Conservation (phyloP, 1,140 invertebrate species). For the Drosophila orena region DNA sequence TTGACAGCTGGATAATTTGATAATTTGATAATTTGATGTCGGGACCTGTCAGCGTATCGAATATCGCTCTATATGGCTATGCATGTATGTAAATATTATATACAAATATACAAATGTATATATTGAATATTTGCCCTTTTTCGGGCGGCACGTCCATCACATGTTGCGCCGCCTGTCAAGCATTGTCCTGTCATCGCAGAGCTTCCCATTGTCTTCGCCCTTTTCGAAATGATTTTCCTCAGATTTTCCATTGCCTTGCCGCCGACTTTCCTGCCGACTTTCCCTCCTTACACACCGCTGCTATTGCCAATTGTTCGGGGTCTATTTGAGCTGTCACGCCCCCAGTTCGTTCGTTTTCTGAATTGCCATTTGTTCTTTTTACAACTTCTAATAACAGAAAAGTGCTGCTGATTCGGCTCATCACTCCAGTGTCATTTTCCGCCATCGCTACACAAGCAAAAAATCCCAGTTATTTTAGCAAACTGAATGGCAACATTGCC, state of each 20-base stretch:
- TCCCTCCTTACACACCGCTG: neutral
- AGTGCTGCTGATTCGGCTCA: conserved; percentile 80
- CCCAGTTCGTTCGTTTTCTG: neutral
- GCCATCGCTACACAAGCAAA: conserved; percentile 25
- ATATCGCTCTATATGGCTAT: conserved; percentile 6
- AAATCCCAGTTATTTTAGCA: neutral
- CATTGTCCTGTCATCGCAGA: conserved; percentile 56
- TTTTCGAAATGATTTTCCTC: neutral
- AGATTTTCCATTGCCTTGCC: neutral
- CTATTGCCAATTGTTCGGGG: conserved; percentile 24
- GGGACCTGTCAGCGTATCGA: conserved; percentile 23
- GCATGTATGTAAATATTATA: neutral
- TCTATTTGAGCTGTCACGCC: conserved; percentile 39
- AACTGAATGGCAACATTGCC: neutral
- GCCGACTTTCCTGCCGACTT: neutral
- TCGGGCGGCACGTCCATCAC: conserved; percentile 37
- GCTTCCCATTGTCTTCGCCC: conserved; percentile 20
- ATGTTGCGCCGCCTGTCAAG: conserved; percentile 64
- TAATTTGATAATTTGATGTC: conserved; percentile 29
- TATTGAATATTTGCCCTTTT: neutral
- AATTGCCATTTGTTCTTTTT: conserved; percentile 43
- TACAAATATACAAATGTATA: neutral
- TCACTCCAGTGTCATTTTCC: conserved; percentile 73
- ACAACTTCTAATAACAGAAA: conserved; percentile 79
- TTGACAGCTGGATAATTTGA: conserved; percentile 31